A percentile compares a stretch with the other conserved stretches of the same genome.
phyloP scores from a whole-genome alignment of 1,140 invertebrate genomes.

The Epicauta chinensis region DNA sequence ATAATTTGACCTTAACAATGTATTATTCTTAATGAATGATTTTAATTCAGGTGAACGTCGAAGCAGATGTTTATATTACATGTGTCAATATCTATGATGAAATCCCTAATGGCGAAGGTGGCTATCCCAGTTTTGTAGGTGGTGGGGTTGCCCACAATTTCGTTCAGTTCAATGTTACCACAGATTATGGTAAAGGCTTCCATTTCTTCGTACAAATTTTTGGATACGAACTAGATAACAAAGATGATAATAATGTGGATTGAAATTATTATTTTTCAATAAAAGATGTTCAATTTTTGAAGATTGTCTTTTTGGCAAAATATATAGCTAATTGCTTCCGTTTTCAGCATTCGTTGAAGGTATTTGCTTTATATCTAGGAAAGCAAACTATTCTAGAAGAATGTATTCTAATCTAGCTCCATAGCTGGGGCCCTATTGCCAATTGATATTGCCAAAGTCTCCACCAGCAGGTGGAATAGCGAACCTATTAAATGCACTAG shows the following conservation, averaged over 20 bases:
- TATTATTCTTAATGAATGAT: slow-evolving; percentile 4
- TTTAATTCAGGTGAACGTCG: slow-evolving; percentile 37
- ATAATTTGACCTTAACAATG: not conserved
- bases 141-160: slow-evolving; percentile 37
- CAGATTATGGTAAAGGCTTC: slow-evolving; percentile 35
- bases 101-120: slow-evolving; percentile 27
- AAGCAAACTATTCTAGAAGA: too few species aligned
- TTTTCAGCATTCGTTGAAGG: too few species aligned
- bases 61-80: slow-evolving; percentile 30
- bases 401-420: too few species aligned
- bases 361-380: too few species aligned
- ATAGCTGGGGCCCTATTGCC: too few species aligned
- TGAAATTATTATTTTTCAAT: too few species aligned
- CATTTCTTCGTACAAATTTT: slow-evolving; percentile 36
- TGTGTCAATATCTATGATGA: slow-evolving; percentile 36
- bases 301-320: too few species aligned
- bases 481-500: too few species aligned
- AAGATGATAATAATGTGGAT: not conserved
- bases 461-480: too few species aligned
- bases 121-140: slow-evolving; percentile 27
- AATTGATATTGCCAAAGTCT: too few species aligned
- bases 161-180: slow-evolving; percentile 32
- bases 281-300: too few species aligned
- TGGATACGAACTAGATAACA: slow-evolving; percentile 22
- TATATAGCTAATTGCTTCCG: too few species aligned